Evolutionary conservation across 2,888 invertebrate species (phyloP).

Genomic region (Xestoiulus laeticollis): DNA sequence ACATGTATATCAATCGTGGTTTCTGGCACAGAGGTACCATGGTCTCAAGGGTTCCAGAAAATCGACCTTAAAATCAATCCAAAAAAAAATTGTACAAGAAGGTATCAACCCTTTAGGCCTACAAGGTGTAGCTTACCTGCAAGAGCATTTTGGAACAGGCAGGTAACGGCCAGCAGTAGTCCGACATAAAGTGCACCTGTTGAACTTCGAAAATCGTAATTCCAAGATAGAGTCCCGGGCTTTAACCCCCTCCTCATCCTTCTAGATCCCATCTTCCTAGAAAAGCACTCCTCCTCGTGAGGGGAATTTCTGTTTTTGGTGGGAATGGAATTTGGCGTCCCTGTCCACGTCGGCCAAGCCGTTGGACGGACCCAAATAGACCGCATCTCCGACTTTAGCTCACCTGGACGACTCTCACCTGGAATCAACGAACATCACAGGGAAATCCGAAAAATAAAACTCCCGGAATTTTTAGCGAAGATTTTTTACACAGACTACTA

Average conservation of each 20-base stretch:
- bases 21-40: no score
- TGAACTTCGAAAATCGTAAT: not conserved
- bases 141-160: not conserved
- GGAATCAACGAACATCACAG: not conserved
- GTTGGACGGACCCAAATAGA: not conserved
- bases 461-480: not conserved
- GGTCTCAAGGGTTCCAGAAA: not conserved
- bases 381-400: not conserved
- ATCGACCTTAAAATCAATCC: not conserved
- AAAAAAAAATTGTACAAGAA: not conserved
- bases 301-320: not conserved
- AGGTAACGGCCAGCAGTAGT: not conserved
- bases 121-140: not conserved
- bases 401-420: not conserved
- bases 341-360: slow-evolving; percentile 13
- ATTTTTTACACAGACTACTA: no score
- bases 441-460: not conserved
- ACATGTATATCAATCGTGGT: no score
- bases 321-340: not conserved
- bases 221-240: not conserved
- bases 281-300: not conserved
- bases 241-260: not conserved
- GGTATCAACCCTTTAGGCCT: not conserved
- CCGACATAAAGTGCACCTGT: not conserved
- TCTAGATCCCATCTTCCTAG: not conserved